Percentiles rank a stretch among this genome's conserved stretches.
phyloP scores from a whole-genome alignment of 1,140 invertebrate species.

The Aricia agestis region DNA sequence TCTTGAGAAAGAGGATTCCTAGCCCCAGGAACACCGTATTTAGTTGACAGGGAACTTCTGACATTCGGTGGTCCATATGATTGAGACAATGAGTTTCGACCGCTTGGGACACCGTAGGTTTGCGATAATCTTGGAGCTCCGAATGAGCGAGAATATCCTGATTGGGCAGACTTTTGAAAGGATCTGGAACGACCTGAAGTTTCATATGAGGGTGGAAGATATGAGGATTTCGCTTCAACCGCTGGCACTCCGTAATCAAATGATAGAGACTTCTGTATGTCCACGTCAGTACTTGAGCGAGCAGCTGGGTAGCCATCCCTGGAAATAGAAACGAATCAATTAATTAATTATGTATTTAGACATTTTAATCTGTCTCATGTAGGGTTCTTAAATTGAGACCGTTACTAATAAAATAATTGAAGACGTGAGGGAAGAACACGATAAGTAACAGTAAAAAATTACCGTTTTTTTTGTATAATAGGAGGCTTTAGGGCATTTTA shows the following conservation, averaged over 20 bases:
- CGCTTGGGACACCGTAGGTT: conserved; percentile 36
- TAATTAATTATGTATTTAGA: too few species aligned
- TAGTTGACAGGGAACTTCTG: conserved; percentile 6
- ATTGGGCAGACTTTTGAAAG: conserved; percentile 26
- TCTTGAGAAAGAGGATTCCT: conserved; percentile 32
- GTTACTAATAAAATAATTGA: too few species aligned
- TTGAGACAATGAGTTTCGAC: conserved; percentile 30
- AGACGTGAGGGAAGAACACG: too few species aligned
- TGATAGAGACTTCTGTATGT: conserved; percentile 41
- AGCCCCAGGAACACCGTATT: conserved; percentile 33
- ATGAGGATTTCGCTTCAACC: not conserved
- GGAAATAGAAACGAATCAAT: conserved; percentile 24
- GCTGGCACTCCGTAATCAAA: conserved; percentile 33
- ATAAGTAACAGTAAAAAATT: too few species aligned
- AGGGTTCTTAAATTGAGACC: too few species aligned
- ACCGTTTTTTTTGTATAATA: too few species aligned
- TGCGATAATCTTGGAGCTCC: conserved; percentile 23
- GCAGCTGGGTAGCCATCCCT: conserved; percentile 51
- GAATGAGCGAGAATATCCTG: conserved; percentile 22
- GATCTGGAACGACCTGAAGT: conserved; percentile 15
- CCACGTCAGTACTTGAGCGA: conserved; percentile 31
- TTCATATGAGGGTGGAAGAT: not conserved
- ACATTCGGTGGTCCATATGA: conserved; percentile 34
- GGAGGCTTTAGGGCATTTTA: too few species aligned
- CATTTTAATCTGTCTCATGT: too few species aligned